Percentiles rank a stretch among this genome's conserved stretches.
Evolutionary conservation across 2,888 invertebrate genomes (phyloP).

Genomic region (Acheta domesticus): DNA sequence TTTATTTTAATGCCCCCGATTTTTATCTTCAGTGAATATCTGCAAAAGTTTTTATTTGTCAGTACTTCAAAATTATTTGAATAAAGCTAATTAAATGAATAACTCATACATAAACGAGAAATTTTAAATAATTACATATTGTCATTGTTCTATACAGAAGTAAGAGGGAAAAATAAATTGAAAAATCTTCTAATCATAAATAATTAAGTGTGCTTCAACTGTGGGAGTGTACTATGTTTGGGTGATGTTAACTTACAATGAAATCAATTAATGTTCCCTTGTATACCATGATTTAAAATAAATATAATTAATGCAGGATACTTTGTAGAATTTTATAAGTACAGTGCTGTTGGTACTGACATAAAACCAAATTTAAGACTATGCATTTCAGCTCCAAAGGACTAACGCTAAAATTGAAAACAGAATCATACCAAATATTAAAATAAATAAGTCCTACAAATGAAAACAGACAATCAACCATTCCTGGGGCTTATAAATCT

Average conservation of each 20-base stretch:
- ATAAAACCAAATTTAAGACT: conserved; percentile 4
- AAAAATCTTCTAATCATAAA: background rate
- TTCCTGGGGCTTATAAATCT: background rate
- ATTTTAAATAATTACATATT: conserved; percentile 3
- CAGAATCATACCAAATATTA: background rate
- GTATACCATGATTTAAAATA: background rate
- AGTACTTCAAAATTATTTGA: background rate
- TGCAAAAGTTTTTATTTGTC: background rate
- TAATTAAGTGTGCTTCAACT: conserved; percentile 1
- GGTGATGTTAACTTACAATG: conserved; percentile 1
- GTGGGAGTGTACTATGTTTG: background rate
- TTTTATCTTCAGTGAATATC: background rate
- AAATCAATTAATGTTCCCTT: background rate
- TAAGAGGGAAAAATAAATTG: background rate
- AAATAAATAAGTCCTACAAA: background rate
- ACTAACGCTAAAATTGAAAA: background rate
- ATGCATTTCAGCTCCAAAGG: background rate
- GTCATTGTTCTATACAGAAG: background rate
- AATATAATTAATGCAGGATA: background rate
- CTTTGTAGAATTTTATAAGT: conserved; percentile 12
- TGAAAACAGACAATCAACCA: conserved; percentile 8
- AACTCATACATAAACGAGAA: background rate
- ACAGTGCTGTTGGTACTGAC: conserved; percentile 9
- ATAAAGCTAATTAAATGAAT: background rate
- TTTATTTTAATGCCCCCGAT: background rate